phyloP scores from a whole-genome alignment of 2,797 vertebrate species.

The Netta rufina region DNA sequence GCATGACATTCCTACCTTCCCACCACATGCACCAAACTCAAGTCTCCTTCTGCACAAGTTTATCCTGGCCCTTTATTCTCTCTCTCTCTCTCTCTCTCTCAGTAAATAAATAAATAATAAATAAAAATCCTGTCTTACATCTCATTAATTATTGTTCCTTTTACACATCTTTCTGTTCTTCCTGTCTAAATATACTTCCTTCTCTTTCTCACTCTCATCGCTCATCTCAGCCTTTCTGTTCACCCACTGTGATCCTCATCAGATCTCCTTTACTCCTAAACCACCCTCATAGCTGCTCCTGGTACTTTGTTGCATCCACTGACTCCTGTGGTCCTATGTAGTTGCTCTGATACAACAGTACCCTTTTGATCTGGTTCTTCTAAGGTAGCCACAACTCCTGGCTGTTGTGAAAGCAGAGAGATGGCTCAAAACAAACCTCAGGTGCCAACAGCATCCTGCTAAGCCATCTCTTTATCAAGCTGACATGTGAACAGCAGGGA shows the following conservation, averaged over 20 bases:
- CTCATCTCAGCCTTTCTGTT: background rate
- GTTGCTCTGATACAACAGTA: background rate
- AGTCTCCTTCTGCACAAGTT: background rate
- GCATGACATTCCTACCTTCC: rapidly evolving
- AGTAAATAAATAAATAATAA: too few relatives aligned
- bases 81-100: too few relatives aligned
- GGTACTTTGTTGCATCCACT: background rate
- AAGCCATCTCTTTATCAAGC: background rate
- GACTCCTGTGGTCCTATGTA: background rate
- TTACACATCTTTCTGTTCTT: background rate
- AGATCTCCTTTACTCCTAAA: background rate
- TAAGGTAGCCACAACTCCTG: background rate
- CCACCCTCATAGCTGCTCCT: background rate
- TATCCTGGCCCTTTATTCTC: background rate
- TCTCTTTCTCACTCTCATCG: background rate
- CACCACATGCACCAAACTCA: background rate
- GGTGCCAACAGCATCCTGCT: background rate
- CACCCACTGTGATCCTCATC: background rate
- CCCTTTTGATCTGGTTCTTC: background rate
- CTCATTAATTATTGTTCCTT: background rate
- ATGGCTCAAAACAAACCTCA: too few relatives aligned
- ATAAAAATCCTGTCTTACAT: background rate
- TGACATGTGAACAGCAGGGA: background rate
- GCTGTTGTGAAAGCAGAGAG: background rate
- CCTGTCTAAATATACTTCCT: background rate